These are phyloP conservation scores for Ganaspis brasiliensis DNA, from an alignment of 2,888 invertebrate species.

Conservation along the genomic window DNA sequence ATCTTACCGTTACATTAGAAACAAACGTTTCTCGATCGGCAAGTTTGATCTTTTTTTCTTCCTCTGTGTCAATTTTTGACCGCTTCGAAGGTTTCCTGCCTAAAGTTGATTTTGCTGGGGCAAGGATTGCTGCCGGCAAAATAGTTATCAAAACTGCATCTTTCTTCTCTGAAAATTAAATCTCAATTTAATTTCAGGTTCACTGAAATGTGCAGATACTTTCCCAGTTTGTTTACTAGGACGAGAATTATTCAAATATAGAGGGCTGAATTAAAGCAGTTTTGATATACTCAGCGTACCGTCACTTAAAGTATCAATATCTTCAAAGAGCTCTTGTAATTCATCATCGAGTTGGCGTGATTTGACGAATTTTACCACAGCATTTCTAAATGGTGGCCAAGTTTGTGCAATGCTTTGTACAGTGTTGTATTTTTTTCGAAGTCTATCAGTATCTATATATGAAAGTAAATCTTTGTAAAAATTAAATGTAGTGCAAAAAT, in stretches of 20 bases:
- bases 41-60: conserved; percentile 19
- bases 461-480: not conserved
- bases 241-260: not conserved
- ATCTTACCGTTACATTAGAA: conserved; percentile 14
- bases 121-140: conserved; percentile 1
- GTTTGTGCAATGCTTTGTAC: not conserved
- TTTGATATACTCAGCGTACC: not conserved
- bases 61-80: conserved; percentile 11
- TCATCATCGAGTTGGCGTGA: conserved; percentile 27
- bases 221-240: no score
- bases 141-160: not conserved
- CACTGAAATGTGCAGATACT: not conserved
- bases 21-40: conserved; percentile 16
- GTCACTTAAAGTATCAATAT: conserved; percentile 10
- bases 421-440: not conserved
- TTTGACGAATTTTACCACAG: conserved; percentile 22
- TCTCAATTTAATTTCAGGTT: not conserved
- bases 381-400: conserved; percentile 19
- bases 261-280: not conserved
- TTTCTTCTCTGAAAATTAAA: conserved; percentile 22
- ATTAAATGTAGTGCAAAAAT: not conserved
- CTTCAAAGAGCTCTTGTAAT: not conserved
- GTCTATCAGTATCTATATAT: not conserved
- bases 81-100: conserved; percentile 20
- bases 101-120: not conserved